Evolutionary conservation across 1,140 invertebrate species (phyloP).

Genomic region (Agrilus planipennis): DNA sequence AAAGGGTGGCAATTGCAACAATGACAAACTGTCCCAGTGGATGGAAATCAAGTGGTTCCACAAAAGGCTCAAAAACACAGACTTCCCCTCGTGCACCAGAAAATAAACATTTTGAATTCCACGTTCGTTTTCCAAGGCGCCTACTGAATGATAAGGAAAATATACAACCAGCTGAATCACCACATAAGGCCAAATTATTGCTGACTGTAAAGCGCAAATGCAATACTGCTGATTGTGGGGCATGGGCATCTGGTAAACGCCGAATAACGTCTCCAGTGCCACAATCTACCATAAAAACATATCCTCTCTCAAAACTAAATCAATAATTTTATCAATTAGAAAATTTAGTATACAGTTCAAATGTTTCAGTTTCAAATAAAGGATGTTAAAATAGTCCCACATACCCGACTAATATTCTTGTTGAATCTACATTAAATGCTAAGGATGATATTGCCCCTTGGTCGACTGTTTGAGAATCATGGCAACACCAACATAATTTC

Average conservation of each 20-base stretch:
- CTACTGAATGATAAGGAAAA: constrained; percentile 89
- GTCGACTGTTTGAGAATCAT: constrained; percentile 51
- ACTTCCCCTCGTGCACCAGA: constrained; percentile 92
- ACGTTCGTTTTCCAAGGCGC: constrained; percentile 76
- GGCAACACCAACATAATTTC: constrained; percentile 74
- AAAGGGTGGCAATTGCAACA: constrained; percentile 85
- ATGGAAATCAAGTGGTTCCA: constrained; percentile 55
- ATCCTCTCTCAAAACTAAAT: constrained; percentile 61
- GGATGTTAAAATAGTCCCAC: not conserved
- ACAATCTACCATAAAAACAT: constrained; percentile 74
- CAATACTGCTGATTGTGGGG: constrained; percentile 75
- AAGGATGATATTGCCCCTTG: constrained; percentile 76
- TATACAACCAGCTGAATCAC: constrained; percentile 94
- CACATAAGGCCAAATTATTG: constrained; percentile 59
- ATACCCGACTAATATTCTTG: constrained; percentile 71
- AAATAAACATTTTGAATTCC: constrained; percentile 81
- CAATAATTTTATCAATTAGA: constrained; percentile 5
- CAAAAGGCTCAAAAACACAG: constrained; percentile 74
- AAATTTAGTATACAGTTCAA: not conserved
- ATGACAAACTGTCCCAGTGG: constrained; percentile 64
- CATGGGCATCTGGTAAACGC: constrained; percentile 73
- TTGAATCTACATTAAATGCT: constrained; percentile 78
- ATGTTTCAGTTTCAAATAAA: not conserved
- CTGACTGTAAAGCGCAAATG: constrained; percentile 59
- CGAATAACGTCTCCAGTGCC: constrained; percentile 63